phyloP scores from a whole-genome alignment of 2,113 vertebrate species.

The Bostrychus sinensis region DNA sequence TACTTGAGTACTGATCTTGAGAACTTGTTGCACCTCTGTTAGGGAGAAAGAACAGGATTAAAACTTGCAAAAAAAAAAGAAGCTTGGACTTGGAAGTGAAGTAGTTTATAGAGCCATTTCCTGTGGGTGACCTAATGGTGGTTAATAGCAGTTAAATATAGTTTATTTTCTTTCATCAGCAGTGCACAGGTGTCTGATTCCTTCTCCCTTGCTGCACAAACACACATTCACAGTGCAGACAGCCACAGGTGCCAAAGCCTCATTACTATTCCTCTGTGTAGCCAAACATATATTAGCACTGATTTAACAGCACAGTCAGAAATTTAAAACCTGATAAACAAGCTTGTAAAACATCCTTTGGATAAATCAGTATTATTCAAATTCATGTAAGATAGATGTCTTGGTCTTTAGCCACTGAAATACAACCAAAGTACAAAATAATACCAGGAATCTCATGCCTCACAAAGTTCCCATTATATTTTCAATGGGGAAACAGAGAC shows the following conservation, averaged over 20 bases:
- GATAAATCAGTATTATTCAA: constrained; percentile 11
- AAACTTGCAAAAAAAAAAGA: too few species aligned
- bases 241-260: constrained; percentile 14
- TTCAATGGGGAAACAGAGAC: not conserved
- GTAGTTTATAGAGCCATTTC: not conserved
- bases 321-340: constrained; percentile 19
- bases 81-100: too few species aligned
- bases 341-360: not conserved
- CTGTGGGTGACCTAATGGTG: not conserved
- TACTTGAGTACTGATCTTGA: too few species aligned
- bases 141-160: too few species aligned
- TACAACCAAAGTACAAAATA: constrained; percentile 6
- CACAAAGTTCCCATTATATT: constrained; percentile 30
- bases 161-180: constrained; percentile 15
- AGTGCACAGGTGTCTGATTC: constrained; percentile 28
- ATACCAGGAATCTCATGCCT: constrained; percentile 10
- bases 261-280: constrained; percentile 27
- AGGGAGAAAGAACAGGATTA: too few species aligned
- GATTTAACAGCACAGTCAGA: constrained; percentile 19
- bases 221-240: constrained; percentile 10
- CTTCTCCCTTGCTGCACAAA: not conserved
- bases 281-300: constrained; percentile 22
- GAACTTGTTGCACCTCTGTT: too few species aligned
- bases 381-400: constrained; percentile 6
- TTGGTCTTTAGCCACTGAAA: constrained; percentile 5